phyloP scores from a whole-genome alignment of 2,797 vertebrate genomes.

The Megaceryle alcyon region DNA sequence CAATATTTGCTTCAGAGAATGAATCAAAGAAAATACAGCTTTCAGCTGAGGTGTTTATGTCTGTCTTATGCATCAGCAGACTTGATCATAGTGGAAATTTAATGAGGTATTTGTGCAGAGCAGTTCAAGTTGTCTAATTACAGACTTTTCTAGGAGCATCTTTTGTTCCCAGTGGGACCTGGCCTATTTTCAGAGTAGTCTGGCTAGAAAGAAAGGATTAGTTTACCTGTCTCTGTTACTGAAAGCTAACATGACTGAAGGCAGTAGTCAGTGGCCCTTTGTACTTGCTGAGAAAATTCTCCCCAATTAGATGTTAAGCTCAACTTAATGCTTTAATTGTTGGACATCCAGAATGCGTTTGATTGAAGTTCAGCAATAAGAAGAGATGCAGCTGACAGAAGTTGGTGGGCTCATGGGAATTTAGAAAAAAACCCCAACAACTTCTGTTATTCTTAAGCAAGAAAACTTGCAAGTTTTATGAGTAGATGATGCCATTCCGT shows the following conservation, averaged over 20 bases:
- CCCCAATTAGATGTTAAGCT: background rate
- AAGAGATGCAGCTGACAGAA: background rate
- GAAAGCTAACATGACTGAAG: slow-evolving; percentile 25
- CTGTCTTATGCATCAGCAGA: slow-evolving; percentile 29
- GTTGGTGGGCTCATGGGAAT: background rate
- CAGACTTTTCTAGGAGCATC: slow-evolving; percentile 38
- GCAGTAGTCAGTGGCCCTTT: background rate
- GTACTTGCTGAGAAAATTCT: slow-evolving; percentile 14
- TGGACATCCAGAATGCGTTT: background rate
- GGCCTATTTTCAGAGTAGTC: slow-evolving; percentile 18
- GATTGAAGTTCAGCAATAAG: background rate
- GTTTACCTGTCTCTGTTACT: slow-evolving; percentile 40
- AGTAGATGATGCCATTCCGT: background rate
- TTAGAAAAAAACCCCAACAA: background rate
- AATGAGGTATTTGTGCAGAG: slow-evolving; percentile 37
- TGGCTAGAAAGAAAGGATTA: slow-evolving; percentile 29
- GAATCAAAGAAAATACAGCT: background rate
- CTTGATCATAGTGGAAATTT: slow-evolving; percentile 25
- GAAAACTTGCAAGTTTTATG: background rate
- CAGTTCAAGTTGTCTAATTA: slow-evolving; percentile 45
- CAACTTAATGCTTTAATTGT: background rate
- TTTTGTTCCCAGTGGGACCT: slow-evolving; percentile 29
- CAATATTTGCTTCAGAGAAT: background rate
- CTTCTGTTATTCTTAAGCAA: background rate
- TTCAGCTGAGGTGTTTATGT: slow-evolving; percentile 14